These are phyloP conservation scores for Enteromius treurensis DNA, from an alignment of 2,797 vertebrate genomes.

Conservation along the genomic window DNA sequence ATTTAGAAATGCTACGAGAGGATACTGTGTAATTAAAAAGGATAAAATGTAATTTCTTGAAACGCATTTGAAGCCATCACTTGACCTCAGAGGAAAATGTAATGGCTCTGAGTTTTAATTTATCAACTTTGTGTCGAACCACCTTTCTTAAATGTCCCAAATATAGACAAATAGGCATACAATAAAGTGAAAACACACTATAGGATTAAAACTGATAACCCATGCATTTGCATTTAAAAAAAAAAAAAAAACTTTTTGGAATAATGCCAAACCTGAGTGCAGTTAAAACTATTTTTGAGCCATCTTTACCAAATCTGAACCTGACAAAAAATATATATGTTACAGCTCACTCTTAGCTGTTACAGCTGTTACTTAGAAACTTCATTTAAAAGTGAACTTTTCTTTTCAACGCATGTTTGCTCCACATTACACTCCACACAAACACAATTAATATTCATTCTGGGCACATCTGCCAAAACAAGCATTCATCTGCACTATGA, in stretches of 20 bases:
- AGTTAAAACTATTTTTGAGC: background rate
- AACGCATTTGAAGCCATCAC: background rate
- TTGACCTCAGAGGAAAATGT: background rate
- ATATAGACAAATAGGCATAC: background rate
- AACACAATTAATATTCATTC: constrained; percentile 69
- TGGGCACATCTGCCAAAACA: constrained; percentile 60
- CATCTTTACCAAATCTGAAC: constrained; percentile 38
- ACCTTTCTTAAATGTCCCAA: background rate
- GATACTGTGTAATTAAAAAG: constrained; percentile 19
- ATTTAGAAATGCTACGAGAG: constrained; percentile 11
- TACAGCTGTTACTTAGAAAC: too few relatives aligned
- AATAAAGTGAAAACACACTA: background rate
- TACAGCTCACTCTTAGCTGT: constrained; percentile 35
- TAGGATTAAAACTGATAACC: background rate
- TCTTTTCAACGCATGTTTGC: constrained; percentile 55
- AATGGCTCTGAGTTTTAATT: background rate
- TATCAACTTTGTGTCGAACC: background rate
- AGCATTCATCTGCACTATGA: constrained; percentile 58
- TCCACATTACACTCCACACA: constrained; percentile 41
- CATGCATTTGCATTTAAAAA: background rate
- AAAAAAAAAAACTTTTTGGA: background rate
- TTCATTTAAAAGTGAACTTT: constrained; percentile 38
- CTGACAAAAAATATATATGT: constrained; percentile 50
- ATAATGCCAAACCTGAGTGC: background rate
- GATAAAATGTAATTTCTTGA: background rate